These are phyloP conservation scores for Brachionus paranguensis DNA, from an alignment of 1,140 invertebrate genomes.

Conservation along the genomic window DNA sequence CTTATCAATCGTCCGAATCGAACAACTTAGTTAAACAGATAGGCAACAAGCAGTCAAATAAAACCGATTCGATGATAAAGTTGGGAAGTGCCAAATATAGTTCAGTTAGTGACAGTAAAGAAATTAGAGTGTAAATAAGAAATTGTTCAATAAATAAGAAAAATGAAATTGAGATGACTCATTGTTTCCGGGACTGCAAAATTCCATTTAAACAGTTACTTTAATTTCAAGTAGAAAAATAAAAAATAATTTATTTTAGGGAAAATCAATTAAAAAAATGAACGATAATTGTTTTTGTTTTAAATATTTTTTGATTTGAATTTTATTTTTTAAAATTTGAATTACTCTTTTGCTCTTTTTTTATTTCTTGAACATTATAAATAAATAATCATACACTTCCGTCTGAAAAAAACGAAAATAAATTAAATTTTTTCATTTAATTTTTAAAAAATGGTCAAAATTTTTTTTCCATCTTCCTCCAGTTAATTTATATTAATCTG, in stretches of 20 bases:
- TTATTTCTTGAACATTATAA: neutral
- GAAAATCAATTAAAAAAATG: neutral
- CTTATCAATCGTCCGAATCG: conserved; percentile 5
- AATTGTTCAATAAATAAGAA: neutral
- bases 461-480: no score
- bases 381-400: conserved; percentile 12
- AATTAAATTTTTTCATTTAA: no score
- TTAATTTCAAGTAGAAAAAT: neutral
- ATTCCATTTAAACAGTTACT: no score
- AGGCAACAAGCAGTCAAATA: neutral
- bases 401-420: neutral
- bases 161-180: no score
- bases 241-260: neutral
- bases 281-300: neutral
- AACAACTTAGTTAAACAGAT: neutral
- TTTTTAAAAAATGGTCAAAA: no score
- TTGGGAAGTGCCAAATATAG: neutral
- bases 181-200: neutral
- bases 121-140: conserved; percentile 10
- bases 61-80: neutral
- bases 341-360: neutral
- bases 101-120: neutral
- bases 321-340: neutral
- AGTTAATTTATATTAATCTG: no score
- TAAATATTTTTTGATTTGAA: neutral